Percentiles rank a stretch among this genome's conserved stretches.
Evolutionary conservation across 2,888 invertebrate species (phyloP).

Genomic region (Diarsia rubi): DNA sequence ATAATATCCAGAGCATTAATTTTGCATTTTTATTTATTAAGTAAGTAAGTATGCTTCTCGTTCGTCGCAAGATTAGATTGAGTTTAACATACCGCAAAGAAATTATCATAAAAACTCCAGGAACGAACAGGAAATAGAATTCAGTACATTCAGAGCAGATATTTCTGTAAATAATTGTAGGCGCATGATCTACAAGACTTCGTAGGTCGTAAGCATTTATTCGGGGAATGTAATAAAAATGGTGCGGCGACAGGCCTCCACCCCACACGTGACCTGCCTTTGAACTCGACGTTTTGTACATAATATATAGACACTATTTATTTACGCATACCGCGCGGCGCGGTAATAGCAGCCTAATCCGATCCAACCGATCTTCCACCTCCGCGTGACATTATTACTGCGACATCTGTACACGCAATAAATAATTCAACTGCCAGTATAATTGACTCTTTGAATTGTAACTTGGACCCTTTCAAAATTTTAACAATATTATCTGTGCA

Average conservation of each 20-base stretch:
- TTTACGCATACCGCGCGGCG: conserved; percentile 79
- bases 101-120: background rate
- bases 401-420: conserved; percentile 40
- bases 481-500: no score
- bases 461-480: conserved; percentile 1
- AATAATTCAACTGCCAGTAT: conserved; percentile 41
- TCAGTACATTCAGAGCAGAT: conserved; percentile 24
- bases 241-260: conserved; percentile 76
- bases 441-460: background rate
- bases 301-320: conserved; percentile 79
- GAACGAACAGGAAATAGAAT: conserved; percentile 9
- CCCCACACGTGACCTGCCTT: conserved; percentile 83
- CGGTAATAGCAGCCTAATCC: conserved; percentile 75
- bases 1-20: background rate
- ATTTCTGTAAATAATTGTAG: conserved; percentile 62
- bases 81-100: background rate
- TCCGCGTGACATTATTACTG: conserved; percentile 52
- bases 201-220: conserved; percentile 79
- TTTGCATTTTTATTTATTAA: no score
- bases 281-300: conserved; percentile 75
- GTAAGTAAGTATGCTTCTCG: background rate
- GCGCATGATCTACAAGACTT: conserved; percentile 65
- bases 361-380: conserved; percentile 71
- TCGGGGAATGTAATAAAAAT: conserved; percentile 88
- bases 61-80: background rate